These are phyloP conservation scores for Oreochromis spilurus DNA, from an alignment of 2,113 vertebrate species.

Conservation along the genomic window DNA sequence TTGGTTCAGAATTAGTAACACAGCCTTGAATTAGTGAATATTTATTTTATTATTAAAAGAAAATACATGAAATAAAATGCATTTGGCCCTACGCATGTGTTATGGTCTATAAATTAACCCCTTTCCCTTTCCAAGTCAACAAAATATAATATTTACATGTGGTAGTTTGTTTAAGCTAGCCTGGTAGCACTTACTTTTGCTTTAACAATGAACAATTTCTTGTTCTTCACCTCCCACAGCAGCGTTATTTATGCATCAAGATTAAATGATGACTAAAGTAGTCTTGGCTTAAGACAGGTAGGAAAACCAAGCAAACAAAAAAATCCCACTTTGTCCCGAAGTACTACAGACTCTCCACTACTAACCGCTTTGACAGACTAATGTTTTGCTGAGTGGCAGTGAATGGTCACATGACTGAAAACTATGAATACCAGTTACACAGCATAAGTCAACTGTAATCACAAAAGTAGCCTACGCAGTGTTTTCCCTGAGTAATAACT, in stretches of 20 bases:
- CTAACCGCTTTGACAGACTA: not conserved
- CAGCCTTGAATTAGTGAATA: not conserved
- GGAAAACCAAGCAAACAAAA: not conserved
- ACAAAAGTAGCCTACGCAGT: not conserved
- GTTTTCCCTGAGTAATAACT: not conserved
- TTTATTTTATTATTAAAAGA: not conserved
- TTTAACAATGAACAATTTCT: not conserved
- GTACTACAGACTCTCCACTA: not conserved
- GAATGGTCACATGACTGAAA: not conserved
- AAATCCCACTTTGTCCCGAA: not conserved
- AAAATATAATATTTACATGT: not conserved
- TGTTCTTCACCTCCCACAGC: rapidly evolving
- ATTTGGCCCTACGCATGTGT: rapidly evolving
- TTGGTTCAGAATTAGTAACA: rapidly evolving
- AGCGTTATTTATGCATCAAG: not conserved
- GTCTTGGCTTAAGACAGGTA: not conserved
- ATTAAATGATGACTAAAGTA: not conserved
- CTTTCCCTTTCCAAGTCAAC: not conserved
- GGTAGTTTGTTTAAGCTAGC: not conserved
- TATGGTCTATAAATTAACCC: not conserved
- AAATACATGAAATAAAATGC: not conserved
- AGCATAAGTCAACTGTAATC: not conserved
- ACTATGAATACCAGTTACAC: not conserved
- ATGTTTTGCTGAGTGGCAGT: not conserved
- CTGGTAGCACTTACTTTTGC: not conserved